Evolutionary conservation across 2,797 vertebrate genomes (phyloP).

Genomic region (Poeciliopsis infans): DNA sequence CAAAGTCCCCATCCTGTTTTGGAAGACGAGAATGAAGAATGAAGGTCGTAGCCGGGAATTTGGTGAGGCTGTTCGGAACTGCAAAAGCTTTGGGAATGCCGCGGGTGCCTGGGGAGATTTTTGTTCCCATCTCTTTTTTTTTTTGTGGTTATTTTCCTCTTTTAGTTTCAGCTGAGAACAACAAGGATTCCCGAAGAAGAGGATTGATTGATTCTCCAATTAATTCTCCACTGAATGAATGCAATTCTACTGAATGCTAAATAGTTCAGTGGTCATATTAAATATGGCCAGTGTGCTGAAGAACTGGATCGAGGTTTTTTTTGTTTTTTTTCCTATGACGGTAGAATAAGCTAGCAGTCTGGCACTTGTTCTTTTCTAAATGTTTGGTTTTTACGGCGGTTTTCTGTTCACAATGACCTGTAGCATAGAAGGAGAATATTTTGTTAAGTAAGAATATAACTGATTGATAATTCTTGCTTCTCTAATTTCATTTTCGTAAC

Average conservation of each 20-base stretch:
- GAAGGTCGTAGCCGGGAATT: slow-evolving; percentile 19
- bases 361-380: slow-evolving; percentile 70
- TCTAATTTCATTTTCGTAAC: slow-evolving; percentile 58
- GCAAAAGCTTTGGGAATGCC: slow-evolving; percentile 70
- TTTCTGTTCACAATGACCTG: slow-evolving; percentile 64
- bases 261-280: slow-evolving; percentile 78
- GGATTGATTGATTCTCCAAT: slow-evolving; percentile 72
- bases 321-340: slow-evolving; percentile 60
- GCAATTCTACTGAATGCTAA: slow-evolving; percentile 70
- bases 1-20: neutral
- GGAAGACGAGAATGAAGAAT: slow-evolving; percentile 16
- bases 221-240: slow-evolving; percentile 60
- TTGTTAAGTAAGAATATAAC: slow-evolving; percentile 66
- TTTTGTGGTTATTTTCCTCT: neutral
- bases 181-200: slow-evolving; percentile 56
- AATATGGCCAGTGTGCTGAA: slow-evolving; percentile 76
- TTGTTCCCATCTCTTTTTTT: slow-evolving; percentile 36
- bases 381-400: slow-evolving; percentile 60
- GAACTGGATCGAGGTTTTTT: slow-evolving; percentile 53
- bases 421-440: slow-evolving; percentile 78
- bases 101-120: slow-evolving; percentile 57
- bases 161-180: slow-evolving; percentile 40
- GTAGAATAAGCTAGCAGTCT: slow-evolving; percentile 79
- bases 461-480: slow-evolving; percentile 60
- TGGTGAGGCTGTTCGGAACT: slow-evolving; percentile 32